A percentile compares a stretch with the other conserved stretches of the same genome.
phyloP scores from a whole-genome alignment of 2,888 invertebrate genomes.

The Coenonympha arcania region DNA sequence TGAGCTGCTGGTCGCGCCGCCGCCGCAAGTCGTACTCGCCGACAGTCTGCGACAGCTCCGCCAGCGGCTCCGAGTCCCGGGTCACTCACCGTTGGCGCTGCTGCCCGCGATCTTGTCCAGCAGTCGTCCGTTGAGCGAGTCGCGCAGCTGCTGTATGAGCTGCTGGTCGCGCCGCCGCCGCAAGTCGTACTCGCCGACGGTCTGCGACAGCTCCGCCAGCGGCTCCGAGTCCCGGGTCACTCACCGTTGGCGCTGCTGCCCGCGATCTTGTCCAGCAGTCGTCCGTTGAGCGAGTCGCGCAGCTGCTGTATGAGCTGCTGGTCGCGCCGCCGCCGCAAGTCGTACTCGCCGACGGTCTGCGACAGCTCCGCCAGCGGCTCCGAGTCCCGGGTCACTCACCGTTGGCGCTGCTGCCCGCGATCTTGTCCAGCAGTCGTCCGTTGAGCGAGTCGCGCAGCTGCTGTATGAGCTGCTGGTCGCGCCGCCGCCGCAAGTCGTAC shows the following conservation, averaged over 20 bases:
- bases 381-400: too few relatives aligned
- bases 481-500: too few relatives aligned
- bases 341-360: too few relatives aligned
- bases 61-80: too few relatives aligned
- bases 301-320: slow-evolving; percentile 81
- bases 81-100: slow-evolving; percentile 22
- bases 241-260: slow-evolving; percentile 26
- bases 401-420: too few relatives aligned
- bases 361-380: too few relatives aligned
- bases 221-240: too few relatives aligned
- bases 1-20: slow-evolving; percentile 81
- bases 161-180: slow-evolving; percentile 81
- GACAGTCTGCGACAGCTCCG: slow-evolving; percentile 84
- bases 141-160: slow-evolving; percentile 79
- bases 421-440: too few relatives aligned
- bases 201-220: slow-evolving; percentile 85
- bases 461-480: too few relatives aligned
- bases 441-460: too few relatives aligned
- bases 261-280: slow-evolving; percentile 45
- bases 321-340: slow-evolving; percentile 80
- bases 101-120: slow-evolving; percentile 42
- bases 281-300: slow-evolving; percentile 63
- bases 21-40: slow-evolving; percentile 83
- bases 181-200: slow-evolving; percentile 84
- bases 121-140: slow-evolving; percentile 54